Evolutionary conservation across 2,113 vertebrate genomes (phyloP).

Genomic region (Vireo altiloquus): DNA sequence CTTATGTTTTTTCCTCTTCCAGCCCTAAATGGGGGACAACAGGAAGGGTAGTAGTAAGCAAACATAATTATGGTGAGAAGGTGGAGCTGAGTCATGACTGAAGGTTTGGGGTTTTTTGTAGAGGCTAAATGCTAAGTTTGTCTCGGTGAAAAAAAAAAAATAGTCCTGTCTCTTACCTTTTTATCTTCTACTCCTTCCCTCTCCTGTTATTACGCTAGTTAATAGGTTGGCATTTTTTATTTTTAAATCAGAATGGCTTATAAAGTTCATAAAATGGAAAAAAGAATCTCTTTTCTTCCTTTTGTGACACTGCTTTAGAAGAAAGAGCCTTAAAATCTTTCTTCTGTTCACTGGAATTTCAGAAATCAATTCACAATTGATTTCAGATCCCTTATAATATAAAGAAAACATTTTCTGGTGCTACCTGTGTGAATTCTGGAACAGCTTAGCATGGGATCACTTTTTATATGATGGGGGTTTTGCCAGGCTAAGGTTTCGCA

Average conservation of each 20-base stretch:
- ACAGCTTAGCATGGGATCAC: accelerated
- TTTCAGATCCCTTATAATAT: background rate
- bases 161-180: background rate
- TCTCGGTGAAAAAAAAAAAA: background rate
- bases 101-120: background rate
- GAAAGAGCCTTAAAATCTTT: background rate
- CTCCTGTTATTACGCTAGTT: background rate
- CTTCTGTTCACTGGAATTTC: background rate
- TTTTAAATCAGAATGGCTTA: background rate
- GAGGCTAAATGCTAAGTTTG: background rate
- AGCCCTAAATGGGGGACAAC: background rate
- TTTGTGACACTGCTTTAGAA: background rate
- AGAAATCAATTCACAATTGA: background rate
- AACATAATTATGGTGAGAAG: background rate
- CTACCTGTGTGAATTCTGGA: background rate
- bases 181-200: background rate
- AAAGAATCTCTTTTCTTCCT: background rate
- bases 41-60: background rate
- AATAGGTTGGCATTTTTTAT: background rate
- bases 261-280: background rate
- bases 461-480: background rate
- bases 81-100: background rate
- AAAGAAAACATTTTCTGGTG: background rate
- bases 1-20: background rate
- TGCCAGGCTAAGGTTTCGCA: background rate